Base-by-base conservation (phyloP, 2,888 invertebrate species). In the Oscheius sp. region DNA sequence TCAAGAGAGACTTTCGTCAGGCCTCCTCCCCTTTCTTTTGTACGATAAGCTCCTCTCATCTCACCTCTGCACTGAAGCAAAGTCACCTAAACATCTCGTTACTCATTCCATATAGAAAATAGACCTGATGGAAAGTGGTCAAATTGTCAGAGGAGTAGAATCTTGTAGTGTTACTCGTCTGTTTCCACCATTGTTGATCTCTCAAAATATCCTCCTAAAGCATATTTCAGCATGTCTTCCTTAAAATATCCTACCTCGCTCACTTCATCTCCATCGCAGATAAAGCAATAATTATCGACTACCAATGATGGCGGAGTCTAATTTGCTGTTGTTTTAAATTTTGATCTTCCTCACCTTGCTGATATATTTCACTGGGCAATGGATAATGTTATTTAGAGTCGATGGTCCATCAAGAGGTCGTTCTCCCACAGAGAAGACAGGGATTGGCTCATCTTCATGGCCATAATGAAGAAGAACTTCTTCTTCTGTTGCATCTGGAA, bases 91-190 rank as follows among this genome's bases (percentile, higher is more conserved):
- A 68, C 10, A 10, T 17, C 33, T 6, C 25, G n/a, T 29, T 61
- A 3, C 20, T 29, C 31, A 1, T 29, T 20, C n/a, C 10, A 6
- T 58, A 3, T 57, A 29, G 3, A 23, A 33, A 42, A 31, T 5
- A 17, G 12, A 79, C 81, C 65, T 71, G 77, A 65, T 79, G 70
- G 55, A 82, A 82, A 0, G 77, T 75, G 48, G 69, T 74, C 69
- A 81, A 73, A 34, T 78, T 79, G 33, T 82, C 83, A 4, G 82
- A 80, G 23, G 74, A 82, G 67, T 83, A 84, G 69, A 76, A 84
- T 31, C 82, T 69, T 8, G 82, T 81, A 2, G 82, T 75, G 6
- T 72, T 74, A 50, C 81, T 78, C 8, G 84, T 84, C 69, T 83
- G 78, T 53, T 81, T 82, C 84, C 84, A 84, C 71, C 78, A 82